These are phyloP conservation scores for Hydra vulgaris DNA, from an alignment of 30 jellyfish, hydroid and myxozoan species.

Conservation along the genomic window DNA sequence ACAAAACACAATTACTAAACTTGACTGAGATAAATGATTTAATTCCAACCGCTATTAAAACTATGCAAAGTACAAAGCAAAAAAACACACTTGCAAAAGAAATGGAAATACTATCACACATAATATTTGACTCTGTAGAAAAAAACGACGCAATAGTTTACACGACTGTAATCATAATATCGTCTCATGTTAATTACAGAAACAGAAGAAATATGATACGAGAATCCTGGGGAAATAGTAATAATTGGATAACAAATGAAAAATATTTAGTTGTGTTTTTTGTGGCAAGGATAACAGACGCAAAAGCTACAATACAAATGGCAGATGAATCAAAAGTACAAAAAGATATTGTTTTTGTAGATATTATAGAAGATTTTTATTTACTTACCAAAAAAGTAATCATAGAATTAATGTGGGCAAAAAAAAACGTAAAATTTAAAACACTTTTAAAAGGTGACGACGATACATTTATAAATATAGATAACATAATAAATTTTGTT, in stretches of 20 bases:
- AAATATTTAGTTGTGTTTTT: not conserved
- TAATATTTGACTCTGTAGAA: not conserved
- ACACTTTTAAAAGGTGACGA: not conserved
- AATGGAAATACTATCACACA: not conserved
- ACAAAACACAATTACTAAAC: no score
- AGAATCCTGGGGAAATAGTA: not conserved
- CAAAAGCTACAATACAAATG: not conserved
- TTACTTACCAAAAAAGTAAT: not conserved
- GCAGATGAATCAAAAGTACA: not conserved
- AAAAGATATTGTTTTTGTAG: not conserved
- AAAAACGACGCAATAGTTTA: not conserved
- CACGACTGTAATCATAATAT: not conserved
- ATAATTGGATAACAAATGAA: not conserved
- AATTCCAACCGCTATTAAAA: no score
- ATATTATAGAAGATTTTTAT: not conserved
- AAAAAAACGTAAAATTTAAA: not conserved
- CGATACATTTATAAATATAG: not conserved
- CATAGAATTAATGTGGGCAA: not conserved
- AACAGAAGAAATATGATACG: not conserved
- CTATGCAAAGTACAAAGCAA: no score
- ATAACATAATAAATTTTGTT: not conserved
- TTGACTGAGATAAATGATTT: no score
- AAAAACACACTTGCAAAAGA: not conserved
- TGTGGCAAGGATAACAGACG: not conserved
- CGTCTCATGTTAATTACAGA: not conserved